Percentiles rank a stretch among this genome's conserved stretches.
Evolutionary conservation across 2,888 invertebrate genomes (phyloP).

Genomic region (Athrips mouffetella): DNA sequence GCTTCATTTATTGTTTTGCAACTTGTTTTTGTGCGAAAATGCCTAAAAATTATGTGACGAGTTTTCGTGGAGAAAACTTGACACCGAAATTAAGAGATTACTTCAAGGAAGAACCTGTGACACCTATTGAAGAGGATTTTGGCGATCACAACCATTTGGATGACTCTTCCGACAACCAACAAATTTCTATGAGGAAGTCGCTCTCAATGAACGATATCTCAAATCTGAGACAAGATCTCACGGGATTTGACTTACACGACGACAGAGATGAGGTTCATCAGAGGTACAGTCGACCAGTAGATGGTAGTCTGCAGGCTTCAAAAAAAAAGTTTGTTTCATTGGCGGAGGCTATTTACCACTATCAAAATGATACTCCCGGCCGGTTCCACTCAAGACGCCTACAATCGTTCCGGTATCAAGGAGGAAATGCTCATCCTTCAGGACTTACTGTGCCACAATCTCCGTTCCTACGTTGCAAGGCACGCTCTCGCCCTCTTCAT

Average conservation of each 20-base stretch:
- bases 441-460: constrained; percentile 72
- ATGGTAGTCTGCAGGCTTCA: constrained; percentile 44
- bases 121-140: constrained; percentile 59
- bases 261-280: constrained; percentile 38
- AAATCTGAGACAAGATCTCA: constrained; percentile 42
- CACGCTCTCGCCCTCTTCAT: constrained; percentile 73
- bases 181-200: constrained; percentile 53
- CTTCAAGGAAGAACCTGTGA: constrained; percentile 59
- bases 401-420: constrained; percentile 43
- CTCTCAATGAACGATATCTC: constrained; percentile 64
- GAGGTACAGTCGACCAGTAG: constrained; percentile 41
- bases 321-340: constrained; percentile 75
- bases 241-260: constrained; percentile 35
- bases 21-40: constrained; percentile 40
- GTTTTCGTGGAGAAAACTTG: constrained; percentile 57
- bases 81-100: constrained; percentile 45
- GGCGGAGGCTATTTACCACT: constrained; percentile 79
- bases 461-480: constrained; percentile 73
- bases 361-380: constrained; percentile 78
- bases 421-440: constrained; percentile 32
- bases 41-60: constrained; percentile 56
- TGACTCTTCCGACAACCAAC: constrained; percentile 40
- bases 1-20: background rate
- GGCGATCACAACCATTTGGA: constrained; percentile 51
- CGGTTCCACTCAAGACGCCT: constrained; percentile 67